phyloP scores from a whole-genome alignment of 2,113 vertebrate species.

The Cairina moschata region DNA sequence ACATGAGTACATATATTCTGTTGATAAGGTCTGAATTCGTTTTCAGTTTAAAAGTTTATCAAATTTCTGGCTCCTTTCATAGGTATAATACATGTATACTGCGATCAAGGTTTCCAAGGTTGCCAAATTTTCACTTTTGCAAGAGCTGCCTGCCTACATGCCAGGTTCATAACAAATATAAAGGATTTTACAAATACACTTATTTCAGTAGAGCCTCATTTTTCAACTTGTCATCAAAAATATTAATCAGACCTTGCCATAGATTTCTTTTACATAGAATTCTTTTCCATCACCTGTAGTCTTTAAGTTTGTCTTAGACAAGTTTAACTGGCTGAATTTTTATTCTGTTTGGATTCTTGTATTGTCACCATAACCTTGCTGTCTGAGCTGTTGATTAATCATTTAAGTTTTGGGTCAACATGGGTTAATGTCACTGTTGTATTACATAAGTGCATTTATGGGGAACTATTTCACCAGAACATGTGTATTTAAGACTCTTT shows the following conservation, averaged over 20 bases:
- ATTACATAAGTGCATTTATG: background rate
- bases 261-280: constrained; percentile 32
- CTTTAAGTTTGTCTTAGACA: constrained; percentile 4
- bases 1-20: background rate
- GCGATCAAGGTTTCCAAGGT: constrained; percentile 24
- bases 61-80: background rate
- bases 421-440: background rate
- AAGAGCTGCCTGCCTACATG: background rate
- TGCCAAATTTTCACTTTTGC: constrained; percentile 24
- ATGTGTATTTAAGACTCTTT: constrained; percentile 3
- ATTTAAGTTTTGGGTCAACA: background rate
- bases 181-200: constrained; percentile 4
- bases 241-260: constrained; percentile 39
- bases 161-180: background rate
- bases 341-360: constrained; percentile 23
- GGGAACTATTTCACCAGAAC: background rate
- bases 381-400: background rate
- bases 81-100: background rate
- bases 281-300: constrained; percentile 34
- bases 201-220: constrained; percentile 28
- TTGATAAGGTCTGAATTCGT: background rate
- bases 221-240: constrained; percentile 52
- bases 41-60: background rate
- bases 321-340: constrained; percentile 49
- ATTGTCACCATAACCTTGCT: background rate